These are phyloP conservation scores for Carcharodon carcharias DNA, from an alignment of 2,797 vertebrate species.

Conservation along the genomic window DNA sequence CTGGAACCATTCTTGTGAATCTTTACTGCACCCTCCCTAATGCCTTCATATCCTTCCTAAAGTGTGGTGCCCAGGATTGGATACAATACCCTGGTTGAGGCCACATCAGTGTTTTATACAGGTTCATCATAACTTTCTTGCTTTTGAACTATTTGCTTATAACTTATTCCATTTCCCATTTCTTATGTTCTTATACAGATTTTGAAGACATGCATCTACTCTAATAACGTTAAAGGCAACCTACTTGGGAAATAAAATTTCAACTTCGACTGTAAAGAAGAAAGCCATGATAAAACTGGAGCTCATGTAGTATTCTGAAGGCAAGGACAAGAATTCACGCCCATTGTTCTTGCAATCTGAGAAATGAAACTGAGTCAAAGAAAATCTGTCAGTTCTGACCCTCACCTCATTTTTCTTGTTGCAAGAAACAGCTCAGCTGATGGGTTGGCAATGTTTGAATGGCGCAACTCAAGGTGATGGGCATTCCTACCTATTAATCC, in stretches of 20 bases:
- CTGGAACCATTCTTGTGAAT: too few relatives aligned
- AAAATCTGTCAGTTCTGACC: not conserved
- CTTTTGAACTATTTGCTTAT: too few relatives aligned
- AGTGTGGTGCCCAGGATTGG: too few relatives aligned
- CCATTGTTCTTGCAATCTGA: not conserved
- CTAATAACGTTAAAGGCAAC: not conserved
- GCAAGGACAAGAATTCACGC: not conserved
- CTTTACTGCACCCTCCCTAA: too few relatives aligned
- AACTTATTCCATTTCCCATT: not conserved
- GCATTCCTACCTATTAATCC: not conserved
- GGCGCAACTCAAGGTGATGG: not conserved
- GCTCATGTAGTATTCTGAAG: not conserved
- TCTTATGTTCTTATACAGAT: not conserved
- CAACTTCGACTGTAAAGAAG: too few relatives aligned
- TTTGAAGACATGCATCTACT: not conserved
- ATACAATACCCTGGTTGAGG: too few relatives aligned
- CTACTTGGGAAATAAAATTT: not conserved
- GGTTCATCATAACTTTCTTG: too few relatives aligned
- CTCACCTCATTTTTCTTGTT: not conserved
- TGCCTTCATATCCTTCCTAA: too few relatives aligned
- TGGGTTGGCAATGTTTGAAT: not conserved
- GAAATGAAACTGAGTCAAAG: not conserved
- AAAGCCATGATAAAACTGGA: not conserved
- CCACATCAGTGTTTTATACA: too few relatives aligned
- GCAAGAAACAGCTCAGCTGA: not conserved